phyloP scores from a whole-genome alignment of 2,113 vertebrate species.

The Gracilinanus agilis region DNA sequence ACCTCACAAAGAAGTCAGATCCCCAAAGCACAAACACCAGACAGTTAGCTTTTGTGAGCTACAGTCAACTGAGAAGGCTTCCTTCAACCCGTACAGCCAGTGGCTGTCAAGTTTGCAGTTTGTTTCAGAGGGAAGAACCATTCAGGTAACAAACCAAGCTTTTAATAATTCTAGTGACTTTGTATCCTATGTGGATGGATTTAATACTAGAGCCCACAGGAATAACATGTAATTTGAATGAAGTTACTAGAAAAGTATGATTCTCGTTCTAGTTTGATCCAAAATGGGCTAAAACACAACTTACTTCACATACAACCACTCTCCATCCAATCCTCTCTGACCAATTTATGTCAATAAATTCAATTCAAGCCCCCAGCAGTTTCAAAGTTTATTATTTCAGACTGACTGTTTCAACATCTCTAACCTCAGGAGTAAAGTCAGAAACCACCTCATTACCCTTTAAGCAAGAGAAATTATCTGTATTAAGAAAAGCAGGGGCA shows the following conservation, averaged over 20 bases:
- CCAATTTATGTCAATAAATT: background rate
- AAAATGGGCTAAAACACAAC: background rate
- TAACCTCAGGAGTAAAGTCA: background rate
- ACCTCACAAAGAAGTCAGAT: background rate
- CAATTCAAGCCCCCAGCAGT: background rate
- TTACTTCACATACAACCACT: background rate
- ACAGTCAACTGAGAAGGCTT: background rate
- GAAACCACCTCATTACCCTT: background rate
- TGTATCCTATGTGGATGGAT: background rate
- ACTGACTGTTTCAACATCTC: too few species aligned
- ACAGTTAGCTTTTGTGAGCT: background rate
- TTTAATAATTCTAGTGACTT: background rate
- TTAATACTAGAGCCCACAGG: background rate
- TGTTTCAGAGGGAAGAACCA: background rate
- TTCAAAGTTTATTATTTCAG: too few species aligned
- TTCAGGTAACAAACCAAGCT: background rate
- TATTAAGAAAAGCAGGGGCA: too few species aligned
- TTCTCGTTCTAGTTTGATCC: background rate
- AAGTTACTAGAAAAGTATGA: background rate
- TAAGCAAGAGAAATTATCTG: background rate
- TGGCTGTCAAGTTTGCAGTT: too few species aligned
- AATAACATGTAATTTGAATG: background rate
- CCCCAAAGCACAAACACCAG: background rate
- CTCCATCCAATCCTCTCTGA: too few species aligned
- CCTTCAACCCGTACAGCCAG: background rate